A percentile compares a stretch with the other conserved stretches of the same genome.
Conservation (phyloP, 2,888 invertebrate species). For the Ophion costatus region DNA sequence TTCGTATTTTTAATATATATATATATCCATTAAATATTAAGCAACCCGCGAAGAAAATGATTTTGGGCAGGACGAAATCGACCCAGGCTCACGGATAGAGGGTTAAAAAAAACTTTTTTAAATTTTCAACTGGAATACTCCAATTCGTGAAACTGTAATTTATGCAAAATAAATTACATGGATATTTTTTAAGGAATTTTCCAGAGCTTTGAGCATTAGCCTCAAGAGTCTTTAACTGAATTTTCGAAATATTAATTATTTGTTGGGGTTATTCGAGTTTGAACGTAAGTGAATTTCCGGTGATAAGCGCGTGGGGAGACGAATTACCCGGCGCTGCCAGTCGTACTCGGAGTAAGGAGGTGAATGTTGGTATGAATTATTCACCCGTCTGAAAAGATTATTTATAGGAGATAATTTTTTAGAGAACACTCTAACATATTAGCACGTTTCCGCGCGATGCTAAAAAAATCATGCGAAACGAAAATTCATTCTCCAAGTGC, state of each 20-base stretch:
- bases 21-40: too few species aligned
- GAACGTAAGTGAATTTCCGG: neutral
- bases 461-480: conserved; percentile 38
- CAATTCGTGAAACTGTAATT: neutral
- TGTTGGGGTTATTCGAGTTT: too few species aligned
- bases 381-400: neutral
- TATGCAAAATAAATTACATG: neutral
- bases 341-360: too few species aligned
- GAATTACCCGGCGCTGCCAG: too few species aligned
- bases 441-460: conserved; percentile 13
- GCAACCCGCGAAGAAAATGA: too few species aligned
- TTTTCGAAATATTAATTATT: neutral
- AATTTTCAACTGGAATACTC: neutral
- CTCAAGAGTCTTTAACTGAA: neutral
- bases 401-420: neutral
- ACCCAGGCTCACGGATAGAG: too few species aligned
- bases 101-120: neutral
- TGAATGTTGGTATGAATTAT: neutral
- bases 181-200: neutral
- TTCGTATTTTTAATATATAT: too few species aligned
- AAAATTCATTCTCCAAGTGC: conserved; percentile 32
- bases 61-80: too few species aligned
- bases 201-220: neutral
- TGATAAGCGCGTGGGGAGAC: too few species aligned
- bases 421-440: neutral